Evolutionary conservation across 2,113 vertebrate genomes (phyloP), one percentile per base, ranked within the genome.

Genomic region (Clarias magur): DNA sequence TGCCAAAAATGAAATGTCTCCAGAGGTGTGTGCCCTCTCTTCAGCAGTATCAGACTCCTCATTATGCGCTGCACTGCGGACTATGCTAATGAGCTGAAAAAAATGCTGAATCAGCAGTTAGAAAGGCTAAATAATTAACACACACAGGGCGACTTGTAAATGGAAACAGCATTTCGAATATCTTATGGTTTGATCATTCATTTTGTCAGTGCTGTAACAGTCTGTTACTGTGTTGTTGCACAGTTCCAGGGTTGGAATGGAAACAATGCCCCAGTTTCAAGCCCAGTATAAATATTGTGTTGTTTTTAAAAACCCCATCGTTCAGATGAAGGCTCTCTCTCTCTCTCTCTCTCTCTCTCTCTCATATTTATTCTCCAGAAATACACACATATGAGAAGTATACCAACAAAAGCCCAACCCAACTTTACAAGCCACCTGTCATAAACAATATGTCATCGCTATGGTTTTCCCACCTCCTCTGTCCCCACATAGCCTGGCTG

Each of bases 91-190:
- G 82, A 89, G 79, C 27, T 73, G 85, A 16, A 85, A 89, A 92
- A 92, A 89, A 21, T 59, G 83, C 91, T 85, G 91, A 89, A 92
- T 93, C 92, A 91, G 92, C 92, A 88, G 57, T 42, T 59, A 89
- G 59, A 91, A 80, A 65, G 82, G 79, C 89, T 91, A 73, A 92
- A 90, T 93, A 93, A 93, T 92, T 90, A 89, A 91, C 65, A 38
- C 25, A 42, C 75, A 23, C 86, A 25, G 54, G 83, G 59, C 72
- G 83, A 89, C 85, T 89, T 87, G 87, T 75, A 87, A 82, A 86
- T 78, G 83, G 88, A 81, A 78, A 11, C 53, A 56, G 19, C 42
- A 19, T 78, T 68, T 79, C 53, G 68, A 56, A 83, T 84, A 34
- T 38, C 30, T 48, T 86, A 54, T 57, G 19, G 23, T 67, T 56